Conservation (phyloP, 2,888 invertebrate species). For the Spodoptera littoralis region DNA sequence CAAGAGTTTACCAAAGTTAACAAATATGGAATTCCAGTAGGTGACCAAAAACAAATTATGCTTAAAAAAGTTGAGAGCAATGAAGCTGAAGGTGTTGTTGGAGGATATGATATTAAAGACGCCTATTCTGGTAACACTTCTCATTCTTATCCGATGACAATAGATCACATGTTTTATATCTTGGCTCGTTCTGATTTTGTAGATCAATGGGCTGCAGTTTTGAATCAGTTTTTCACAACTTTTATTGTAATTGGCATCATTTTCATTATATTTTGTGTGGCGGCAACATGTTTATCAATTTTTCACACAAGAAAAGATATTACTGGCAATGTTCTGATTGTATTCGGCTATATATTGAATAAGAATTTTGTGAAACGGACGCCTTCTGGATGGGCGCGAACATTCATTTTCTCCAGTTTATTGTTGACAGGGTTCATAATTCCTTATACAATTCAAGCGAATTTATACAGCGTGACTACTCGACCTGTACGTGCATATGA, state of each 20-base stretch:
- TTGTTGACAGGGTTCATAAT: constrained; percentile 60
- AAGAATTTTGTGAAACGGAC: constrained; percentile 45
- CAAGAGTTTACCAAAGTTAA: constrained; percentile 49
- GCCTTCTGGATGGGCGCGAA: constrained; percentile 48
- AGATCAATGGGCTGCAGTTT: constrained; percentile 49
- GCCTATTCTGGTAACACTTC: constrained; percentile 24
- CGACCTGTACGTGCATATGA: constrained; percentile 58
- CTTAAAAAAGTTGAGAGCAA: constrained; percentile 49
- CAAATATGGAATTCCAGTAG: constrained; percentile 55
- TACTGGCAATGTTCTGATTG: constrained; percentile 52
- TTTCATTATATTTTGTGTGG: constrained; percentile 54
- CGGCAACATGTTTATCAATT: constrained; percentile 45
- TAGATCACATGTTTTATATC: constrained; percentile 42
- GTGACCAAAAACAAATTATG: constrained; percentile 51
- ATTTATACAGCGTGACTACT: constrained; percentile 58
- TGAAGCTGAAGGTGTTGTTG: constrained; percentile 60
- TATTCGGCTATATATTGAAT: constrained; percentile 65
- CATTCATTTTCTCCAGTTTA: constrained; percentile 54
- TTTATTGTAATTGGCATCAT: constrained; percentile 23
- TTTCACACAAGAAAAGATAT: constrained; percentile 54
- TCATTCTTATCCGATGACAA: constrained; percentile 51
- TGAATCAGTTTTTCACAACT: constrained; percentile 11
- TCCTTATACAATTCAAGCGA: constrained; percentile 61
- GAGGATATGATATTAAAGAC: constrained; percentile 21
- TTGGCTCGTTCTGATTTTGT: constrained; percentile 42